Percentiles rank a stretch among this genome's conserved stretches.
phyloP scores from a whole-genome alignment of 2,797 vertebrate genomes.

The Gadopsis marmoratus region DNA sequence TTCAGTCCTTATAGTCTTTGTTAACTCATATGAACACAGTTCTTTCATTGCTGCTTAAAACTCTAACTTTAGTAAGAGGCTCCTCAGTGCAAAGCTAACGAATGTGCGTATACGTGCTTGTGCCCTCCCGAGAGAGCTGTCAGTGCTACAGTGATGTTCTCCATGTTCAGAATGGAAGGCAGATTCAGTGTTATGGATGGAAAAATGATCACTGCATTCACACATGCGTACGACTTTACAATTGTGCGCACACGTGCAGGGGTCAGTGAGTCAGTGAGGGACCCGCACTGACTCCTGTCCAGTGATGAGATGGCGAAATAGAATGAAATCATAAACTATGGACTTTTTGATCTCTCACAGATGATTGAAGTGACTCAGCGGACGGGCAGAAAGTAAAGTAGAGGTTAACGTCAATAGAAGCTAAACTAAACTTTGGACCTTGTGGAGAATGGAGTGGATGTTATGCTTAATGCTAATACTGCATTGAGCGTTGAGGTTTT shows the following conservation, averaged over 20 bases:
- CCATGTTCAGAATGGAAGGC: constrained; percentile 35
- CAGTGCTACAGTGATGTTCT: constrained; percentile 45
- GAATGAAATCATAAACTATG: constrained; percentile 35
- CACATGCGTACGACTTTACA: constrained; percentile 14
- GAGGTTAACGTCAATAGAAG: background rate
- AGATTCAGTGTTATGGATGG: constrained; percentile 17
- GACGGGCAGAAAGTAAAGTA: background rate
- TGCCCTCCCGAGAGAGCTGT: constrained; percentile 48
- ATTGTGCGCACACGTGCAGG: constrained; percentile 42
- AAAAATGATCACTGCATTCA: constrained; percentile 40
- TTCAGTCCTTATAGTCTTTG: background rate
- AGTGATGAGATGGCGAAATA: constrained; percentile 24
- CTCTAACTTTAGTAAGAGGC: background rate
- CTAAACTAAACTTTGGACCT: constrained; percentile 4
- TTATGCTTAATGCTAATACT: background rate
- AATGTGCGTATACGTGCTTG: background rate
- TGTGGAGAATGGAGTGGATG: background rate
- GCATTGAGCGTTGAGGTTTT: background rate
- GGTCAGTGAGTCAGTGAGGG: constrained; percentile 5
- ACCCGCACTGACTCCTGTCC: background rate
- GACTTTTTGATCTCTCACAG: constrained; percentile 31
- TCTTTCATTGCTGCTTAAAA: background rate
- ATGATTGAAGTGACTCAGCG: constrained; percentile 3
- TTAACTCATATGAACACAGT: constrained; percentile 6
- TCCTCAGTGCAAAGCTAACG: background rate